Conservation (phyloP, 2,113 vertebrate genomes). For the Hiodon tergisus region DNA sequence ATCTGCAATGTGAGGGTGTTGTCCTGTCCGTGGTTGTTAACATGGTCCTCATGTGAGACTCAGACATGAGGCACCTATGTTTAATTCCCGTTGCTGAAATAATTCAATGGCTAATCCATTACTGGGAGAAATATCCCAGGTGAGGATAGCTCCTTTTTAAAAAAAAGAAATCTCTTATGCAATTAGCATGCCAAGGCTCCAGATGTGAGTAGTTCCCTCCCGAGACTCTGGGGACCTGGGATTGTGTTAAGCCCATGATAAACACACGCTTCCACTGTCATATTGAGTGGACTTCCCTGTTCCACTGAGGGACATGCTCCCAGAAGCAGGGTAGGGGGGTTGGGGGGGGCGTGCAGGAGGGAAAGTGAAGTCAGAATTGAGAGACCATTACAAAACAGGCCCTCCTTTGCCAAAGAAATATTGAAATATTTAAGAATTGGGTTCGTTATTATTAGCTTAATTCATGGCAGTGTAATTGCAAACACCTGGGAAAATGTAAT, state of each 20-base stretch:
- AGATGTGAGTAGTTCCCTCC: background rate
- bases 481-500: no score
- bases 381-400: conserved; percentile 1
- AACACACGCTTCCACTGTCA: background rate
- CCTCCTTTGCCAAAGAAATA: background rate
- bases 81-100: no score
- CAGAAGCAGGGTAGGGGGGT: no score
- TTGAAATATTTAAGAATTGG: background rate
- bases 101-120: no score
- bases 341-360: background rate
- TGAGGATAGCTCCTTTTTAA: no score
- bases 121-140: no score
- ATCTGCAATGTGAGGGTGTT: no score
- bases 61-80: no score
- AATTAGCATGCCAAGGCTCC: background rate
- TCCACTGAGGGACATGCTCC: background rate
- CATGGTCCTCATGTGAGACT: no score
- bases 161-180: background rate
- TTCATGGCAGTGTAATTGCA: no score
- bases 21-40: no score
- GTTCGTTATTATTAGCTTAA: no score
- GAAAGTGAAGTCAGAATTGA: background rate
- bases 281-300: background rate
- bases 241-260: conserved; percentile 12
- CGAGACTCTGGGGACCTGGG: background rate